Percentiles rank a stretch among this genome's conserved stretches.
These are phyloP conservation scores for Hydropotes inermis DNA, from an alignment of 2,113 vertebrate species.

Conservation along the genomic window DNA sequence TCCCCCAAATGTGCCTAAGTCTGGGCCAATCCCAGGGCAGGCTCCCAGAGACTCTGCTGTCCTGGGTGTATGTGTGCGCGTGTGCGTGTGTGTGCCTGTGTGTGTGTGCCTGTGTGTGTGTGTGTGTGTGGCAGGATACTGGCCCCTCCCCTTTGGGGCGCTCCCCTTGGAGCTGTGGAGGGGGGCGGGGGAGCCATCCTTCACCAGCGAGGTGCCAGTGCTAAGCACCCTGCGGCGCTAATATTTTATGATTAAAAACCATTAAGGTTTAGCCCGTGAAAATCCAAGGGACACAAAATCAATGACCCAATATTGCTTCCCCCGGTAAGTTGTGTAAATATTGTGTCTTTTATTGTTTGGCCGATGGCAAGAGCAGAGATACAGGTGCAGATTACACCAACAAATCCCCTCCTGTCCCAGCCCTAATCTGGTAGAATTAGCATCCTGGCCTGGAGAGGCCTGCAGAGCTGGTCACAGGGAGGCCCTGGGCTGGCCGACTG, in stretches of 20 bases:
- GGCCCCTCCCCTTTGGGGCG: not conserved
- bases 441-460: constrained; percentile 18
- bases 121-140: rapidly evolving
- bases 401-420: constrained; percentile 64
- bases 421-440: constrained; percentile 44
- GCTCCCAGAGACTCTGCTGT: not conserved
- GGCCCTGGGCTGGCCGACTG: too few relatives aligned
- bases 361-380: constrained; percentile 69
- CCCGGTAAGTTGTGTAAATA: constrained; percentile 74
- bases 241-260: constrained; percentile 79
- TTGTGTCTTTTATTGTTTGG: constrained; percentile 82
- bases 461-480: not conserved
- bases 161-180: not conserved
- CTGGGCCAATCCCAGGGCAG: not conserved
- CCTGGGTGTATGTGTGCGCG: not conserved
- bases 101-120: not conserved
- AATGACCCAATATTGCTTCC: constrained; percentile 77
- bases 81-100: not conserved
- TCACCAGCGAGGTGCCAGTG: constrained; percentile 40
- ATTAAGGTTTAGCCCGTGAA: constrained; percentile 71
- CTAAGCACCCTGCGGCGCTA: constrained; percentile 63
- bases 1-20: not conserved
- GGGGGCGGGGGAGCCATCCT: not conserved
- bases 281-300: constrained; percentile 80
- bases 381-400: constrained; percentile 68